phyloP scores from a whole-genome alignment of 2,888 invertebrate genomes.

The Thymelicus acteon region DNA sequence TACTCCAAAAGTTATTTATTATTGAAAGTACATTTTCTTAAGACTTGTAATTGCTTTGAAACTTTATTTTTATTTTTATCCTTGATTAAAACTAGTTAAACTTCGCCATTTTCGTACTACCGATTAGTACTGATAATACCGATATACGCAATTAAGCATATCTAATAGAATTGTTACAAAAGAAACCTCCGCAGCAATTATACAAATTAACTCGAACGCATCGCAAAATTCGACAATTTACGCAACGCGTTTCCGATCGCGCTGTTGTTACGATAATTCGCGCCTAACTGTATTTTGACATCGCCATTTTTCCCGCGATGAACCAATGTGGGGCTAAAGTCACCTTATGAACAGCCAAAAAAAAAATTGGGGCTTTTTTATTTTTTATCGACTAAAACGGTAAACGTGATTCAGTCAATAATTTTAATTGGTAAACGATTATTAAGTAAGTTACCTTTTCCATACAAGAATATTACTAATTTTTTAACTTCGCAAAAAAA shows the following conservation, averaged over 20 bases:
- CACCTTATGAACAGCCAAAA: slow-evolving; percentile 24
- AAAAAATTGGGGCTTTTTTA: background rate
- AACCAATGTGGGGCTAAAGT: slow-evolving; percentile 26
- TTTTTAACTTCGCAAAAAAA: background rate
- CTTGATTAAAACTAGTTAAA: too few relatives aligned
- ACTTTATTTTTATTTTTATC: too few relatives aligned
- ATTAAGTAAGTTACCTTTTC: too few relatives aligned
- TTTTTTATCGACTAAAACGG: too few relatives aligned
- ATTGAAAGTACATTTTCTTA: too few relatives aligned
- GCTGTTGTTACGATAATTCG: slow-evolving; percentile 31
- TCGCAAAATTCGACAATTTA: slow-evolving; percentile 38
- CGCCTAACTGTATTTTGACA: slow-evolving; percentile 36
- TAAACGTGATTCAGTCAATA: too few relatives aligned
- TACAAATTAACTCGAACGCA: slow-evolving; percentile 37
- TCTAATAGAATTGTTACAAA: slow-evolving; percentile 24
- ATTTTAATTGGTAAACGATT: too few relatives aligned
- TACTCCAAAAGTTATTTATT: too few relatives aligned
- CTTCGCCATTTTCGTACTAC: background rate
- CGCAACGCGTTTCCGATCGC: slow-evolving; percentile 37
- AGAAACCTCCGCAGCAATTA: slow-evolving; percentile 32
- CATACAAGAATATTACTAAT: too few relatives aligned
- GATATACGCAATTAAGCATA: slow-evolving; percentile 32
- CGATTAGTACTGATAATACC: slow-evolving; percentile 3
- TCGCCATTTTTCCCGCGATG: slow-evolving; percentile 22
- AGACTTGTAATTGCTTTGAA: too few relatives aligned